These are phyloP conservation scores for Cheilosia scutellata DNA, from an alignment of 2,888 invertebrate genomes.

Conservation along the genomic window DNA sequence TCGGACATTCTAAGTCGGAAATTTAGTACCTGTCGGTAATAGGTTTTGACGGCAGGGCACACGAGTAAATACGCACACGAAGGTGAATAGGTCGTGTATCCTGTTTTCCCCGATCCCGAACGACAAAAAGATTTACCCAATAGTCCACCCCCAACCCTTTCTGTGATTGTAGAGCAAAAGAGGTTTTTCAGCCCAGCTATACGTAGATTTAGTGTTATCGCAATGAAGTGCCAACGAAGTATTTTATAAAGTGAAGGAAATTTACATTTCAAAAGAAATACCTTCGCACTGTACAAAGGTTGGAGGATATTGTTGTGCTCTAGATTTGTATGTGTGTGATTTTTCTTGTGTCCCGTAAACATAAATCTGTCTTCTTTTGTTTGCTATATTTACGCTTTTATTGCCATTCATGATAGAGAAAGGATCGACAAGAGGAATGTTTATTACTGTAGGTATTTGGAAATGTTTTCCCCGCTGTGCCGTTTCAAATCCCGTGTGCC, in stretches of 20 bases:
- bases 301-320: constrained; percentile 18
- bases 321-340: constrained; percentile 16
- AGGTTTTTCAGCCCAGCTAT: constrained; percentile 1
- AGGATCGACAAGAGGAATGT: constrained; percentile 67
- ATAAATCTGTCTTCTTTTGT: constrained; percentile 52
- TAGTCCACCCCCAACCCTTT: constrained; percentile 4
- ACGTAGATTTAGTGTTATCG: constrained; percentile 64
- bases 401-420: constrained; percentile 50
- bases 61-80: constrained; percentile 21
- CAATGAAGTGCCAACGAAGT: constrained; percentile 58
- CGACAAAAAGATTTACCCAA: constrained; percentile 62
- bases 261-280: constrained; percentile 71
- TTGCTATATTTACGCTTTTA: constrained; percentile 30
- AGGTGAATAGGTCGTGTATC: constrained; percentile 43
- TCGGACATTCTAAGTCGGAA: constrained; percentile 72
- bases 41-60: constrained; percentile 45
- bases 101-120: constrained; percentile 24
- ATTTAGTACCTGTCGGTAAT: constrained; percentile 74
- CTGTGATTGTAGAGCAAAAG: background rate
- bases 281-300: constrained; percentile 18
- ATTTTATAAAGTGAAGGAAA: constrained; percentile 66
- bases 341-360: constrained; percentile 20
- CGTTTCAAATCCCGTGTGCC: constrained; percentile 7
- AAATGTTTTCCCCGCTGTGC: background rate
- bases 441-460: constrained; percentile 43